phyloP scores from a whole-genome alignment of 2,113 vertebrate species.

The Saccopteryx bilineata region DNA sequence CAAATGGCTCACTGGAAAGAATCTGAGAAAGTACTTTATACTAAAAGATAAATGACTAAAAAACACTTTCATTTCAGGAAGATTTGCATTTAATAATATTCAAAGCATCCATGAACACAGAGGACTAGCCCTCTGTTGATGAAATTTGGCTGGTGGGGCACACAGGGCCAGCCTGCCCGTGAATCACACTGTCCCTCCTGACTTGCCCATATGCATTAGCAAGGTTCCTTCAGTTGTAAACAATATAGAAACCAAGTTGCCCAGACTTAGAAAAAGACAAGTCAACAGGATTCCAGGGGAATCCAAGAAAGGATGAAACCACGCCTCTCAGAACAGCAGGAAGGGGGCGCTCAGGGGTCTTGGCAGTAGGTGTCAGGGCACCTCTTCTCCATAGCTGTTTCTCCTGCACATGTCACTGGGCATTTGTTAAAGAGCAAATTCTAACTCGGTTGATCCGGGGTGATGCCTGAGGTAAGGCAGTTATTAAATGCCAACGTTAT shows the following conservation, averaged over 20 bases:
- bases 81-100: background rate
- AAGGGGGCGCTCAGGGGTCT: background rate
- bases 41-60: background rate
- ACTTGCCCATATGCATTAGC: background rate
- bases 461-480: background rate
- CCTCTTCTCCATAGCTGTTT: background rate
- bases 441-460: background rate
- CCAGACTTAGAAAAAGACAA: background rate
- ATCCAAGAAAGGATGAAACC: background rate
- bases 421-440: background rate
- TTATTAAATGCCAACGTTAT: fast-evolving
- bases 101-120: background rate
- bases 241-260: background rate
- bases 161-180: background rate
- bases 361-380: background rate
- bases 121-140: background rate
- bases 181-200: fast-evolving
- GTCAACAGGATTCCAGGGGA: background rate
- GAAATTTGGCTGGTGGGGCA: background rate
- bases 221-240: background rate
- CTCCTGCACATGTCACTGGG: background rate
- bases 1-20: background rate
- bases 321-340: background rate
- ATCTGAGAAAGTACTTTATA: background rate
- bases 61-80: background rate